Conservation (phyloP, 2,113 vertebrate genomes). For the Caranx ignobilis region DNA sequence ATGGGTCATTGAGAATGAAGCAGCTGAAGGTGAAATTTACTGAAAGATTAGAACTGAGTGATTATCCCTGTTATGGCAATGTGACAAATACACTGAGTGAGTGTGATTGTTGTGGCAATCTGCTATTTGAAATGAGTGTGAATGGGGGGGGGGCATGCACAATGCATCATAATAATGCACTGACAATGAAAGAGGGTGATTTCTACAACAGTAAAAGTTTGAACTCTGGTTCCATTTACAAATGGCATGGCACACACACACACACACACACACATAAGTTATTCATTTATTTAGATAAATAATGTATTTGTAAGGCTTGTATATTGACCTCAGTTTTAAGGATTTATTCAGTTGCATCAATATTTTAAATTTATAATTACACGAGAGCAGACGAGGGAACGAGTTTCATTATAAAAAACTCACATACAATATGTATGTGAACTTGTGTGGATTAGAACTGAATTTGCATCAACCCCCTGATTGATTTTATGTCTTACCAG, state of each 20-base stretch:
- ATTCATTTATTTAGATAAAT: no score
- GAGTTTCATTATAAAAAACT: no score
- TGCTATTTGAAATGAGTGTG: slow-evolving; percentile 11
- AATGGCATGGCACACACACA: neutral
- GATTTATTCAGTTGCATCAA: neutral
- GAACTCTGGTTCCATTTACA: slow-evolving; percentile 11
- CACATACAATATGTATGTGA: no score
- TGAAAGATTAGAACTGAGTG: slow-evolving; percentile 53
- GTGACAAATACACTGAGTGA: slow-evolving; percentile 19
- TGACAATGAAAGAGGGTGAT: neutral
- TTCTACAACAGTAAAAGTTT: neutral
- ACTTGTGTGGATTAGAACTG: no score
- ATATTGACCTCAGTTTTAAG: neutral
- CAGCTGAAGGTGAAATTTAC: slow-evolving; percentile 63
- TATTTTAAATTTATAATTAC: neutral
- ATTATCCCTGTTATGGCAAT: slow-evolving; percentile 46
- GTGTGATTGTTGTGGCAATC: slow-evolving; percentile 30
- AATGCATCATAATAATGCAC: neutral
- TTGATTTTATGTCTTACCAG: no score
- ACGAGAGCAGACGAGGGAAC: no score
- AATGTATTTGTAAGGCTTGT: neutral
- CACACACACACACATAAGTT: no score
- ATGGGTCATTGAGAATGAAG: slow-evolving; percentile 35
- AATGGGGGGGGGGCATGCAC: slow-evolving; percentile 11
- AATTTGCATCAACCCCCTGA: no score